Base-by-base conservation (phyloP, 2,113 vertebrate species). In the Hyla sarda region DNA sequence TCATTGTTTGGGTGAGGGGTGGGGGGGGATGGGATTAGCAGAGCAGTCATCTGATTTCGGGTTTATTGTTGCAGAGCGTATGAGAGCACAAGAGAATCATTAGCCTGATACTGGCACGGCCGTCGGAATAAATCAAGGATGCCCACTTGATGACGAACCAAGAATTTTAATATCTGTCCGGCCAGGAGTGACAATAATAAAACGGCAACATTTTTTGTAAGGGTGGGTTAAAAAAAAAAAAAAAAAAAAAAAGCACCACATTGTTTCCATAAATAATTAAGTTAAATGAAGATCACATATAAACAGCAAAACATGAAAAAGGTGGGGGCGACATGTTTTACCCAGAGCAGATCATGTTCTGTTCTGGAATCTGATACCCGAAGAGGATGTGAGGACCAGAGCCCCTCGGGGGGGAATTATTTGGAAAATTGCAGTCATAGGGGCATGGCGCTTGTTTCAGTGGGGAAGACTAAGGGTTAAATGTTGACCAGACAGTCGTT, bases 201-300 rank as follows among this genome's bases (percentile, higher is more conserved):
- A 23, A n/a, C 47, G 2, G 67, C 23, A n/a, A 8, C 74, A 10
- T 52, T 30, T 32, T 30, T 77, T 30, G 1, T 13, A 10, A 30
- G 37, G 79, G 34, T 23, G 14, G 25, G 19, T 1, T 25, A 2
- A 25, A 14, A 21, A 17, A n/a, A 12, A 0, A 28, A n/a, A n/a
- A 58, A 23, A 58, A 34, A 41, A 25, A 25, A 47, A 78, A 25
- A 79, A 30, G 75, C 9, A 10, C 23, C 13, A 9, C 52, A 58
- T 25, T 80, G 76, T 80, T 80, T 37, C 54, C 32, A 80, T 60
- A 21, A 41, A 80, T 80, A 80, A 80, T 80, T 41, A n/a, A 41
- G 10, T n/a, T 60, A 41, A 6, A 34, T 32, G 5, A 79, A 23
- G 23, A 10, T 30, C 7, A 52, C 10, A 5, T 76, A 76, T 50